Percentiles rank a stretch among this genome's conserved stretches.
phyloP scores from a whole-genome alignment of 53 echinoderm and acorn worm genomes.

The Crossaster papposus region DNA sequence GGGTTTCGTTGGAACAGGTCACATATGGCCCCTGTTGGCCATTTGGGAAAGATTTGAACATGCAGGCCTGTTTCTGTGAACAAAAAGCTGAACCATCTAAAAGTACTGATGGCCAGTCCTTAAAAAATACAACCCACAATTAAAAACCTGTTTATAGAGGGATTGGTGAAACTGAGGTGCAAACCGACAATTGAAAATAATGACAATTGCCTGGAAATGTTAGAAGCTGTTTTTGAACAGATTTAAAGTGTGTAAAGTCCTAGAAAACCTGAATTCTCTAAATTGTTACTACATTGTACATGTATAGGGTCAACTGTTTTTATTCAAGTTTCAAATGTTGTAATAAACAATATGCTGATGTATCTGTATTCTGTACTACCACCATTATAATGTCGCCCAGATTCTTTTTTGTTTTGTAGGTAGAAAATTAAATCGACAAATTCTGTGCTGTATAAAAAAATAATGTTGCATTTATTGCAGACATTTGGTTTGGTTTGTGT shows the following conservation, averaged over 20 bases:
- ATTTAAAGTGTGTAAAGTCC: neutral
- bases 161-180: too few relatives aligned
- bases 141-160: too few relatives aligned
- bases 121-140: too few relatives aligned
- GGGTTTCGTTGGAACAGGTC: too few relatives aligned
- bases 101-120: too few relatives aligned
- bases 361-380: slow-evolving; percentile 44
- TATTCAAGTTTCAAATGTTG: slow-evolving; percentile 20
- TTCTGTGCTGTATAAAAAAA: slow-evolving; percentile 46
- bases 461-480: slow-evolving; percentile 54
- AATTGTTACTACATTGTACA: slow-evolving; percentile 9
- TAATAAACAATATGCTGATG: neutral
- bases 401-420: slow-evolving; percentile 7
- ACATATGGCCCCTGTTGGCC: too few relatives aligned
- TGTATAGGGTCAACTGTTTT: neutral
- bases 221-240: neutral
- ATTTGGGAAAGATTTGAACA: too few relatives aligned
- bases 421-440: slow-evolving; percentile 28
- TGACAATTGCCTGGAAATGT: neutral
- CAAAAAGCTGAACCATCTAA: too few relatives aligned
- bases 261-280: neutral
- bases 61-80: too few relatives aligned
- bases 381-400: slow-evolving; percentile 19
- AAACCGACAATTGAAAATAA: too few relatives aligned
- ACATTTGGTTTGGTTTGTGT: slow-evolving; percentile 52